These are phyloP conservation scores for Neodon shergylaensis DNA, from an alignment of 2,113 vertebrate species.

Conservation along the genomic window DNA sequence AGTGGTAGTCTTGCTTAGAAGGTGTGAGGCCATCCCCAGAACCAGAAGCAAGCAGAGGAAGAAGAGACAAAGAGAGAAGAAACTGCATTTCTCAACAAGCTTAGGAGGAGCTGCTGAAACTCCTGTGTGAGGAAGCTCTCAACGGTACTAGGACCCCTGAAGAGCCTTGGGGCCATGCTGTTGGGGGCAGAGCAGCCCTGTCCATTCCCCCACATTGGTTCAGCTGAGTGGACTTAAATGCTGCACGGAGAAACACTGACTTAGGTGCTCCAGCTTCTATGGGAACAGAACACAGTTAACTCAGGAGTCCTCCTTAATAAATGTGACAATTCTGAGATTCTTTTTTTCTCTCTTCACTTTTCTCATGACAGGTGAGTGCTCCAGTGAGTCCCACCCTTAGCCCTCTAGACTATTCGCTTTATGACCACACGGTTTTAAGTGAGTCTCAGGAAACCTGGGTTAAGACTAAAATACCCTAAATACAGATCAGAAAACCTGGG, in stretches of 20 bases:
- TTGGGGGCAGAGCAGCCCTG: too few species aligned
- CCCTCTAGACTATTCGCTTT: background rate
- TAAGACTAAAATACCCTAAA: background rate
- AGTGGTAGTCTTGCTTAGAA: background rate
- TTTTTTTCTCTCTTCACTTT: background rate
- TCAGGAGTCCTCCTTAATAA: background rate
- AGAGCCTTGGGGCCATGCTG: background rate
- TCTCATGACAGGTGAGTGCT: background rate
- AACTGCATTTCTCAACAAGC: background rate
- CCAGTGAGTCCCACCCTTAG: background rate
- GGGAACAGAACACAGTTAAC: background rate
- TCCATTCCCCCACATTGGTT: background rate
- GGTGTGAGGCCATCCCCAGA: background rate
- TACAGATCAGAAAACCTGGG: background rate
- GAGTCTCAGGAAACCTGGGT: background rate
- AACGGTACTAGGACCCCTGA: background rate
- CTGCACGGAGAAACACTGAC: background rate
- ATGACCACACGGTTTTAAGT: background rate
- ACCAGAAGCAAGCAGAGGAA: background rate
- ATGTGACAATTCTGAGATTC: background rate
- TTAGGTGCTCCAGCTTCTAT: constrained; percentile 21
- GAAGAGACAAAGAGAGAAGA: background rate
- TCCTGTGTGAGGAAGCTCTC: fast-evolving
- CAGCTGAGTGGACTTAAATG: background rate
- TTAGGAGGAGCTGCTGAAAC: background rate